Conservation (phyloP, 2,888 invertebrate genomes). For the Hymenopus coronatus region DNA sequence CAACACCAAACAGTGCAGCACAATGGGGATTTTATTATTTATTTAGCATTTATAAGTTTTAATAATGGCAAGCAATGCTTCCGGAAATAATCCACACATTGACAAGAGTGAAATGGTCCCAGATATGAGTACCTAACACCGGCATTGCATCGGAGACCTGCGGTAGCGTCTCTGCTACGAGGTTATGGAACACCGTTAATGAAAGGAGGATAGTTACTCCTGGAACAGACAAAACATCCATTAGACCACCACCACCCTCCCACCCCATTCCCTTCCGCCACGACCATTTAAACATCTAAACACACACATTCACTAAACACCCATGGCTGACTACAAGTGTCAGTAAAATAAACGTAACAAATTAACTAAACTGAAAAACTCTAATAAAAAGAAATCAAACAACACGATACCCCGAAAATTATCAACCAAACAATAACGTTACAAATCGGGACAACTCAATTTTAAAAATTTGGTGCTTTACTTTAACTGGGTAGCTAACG, state of each 20-base stretch:
- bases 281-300: constrained; percentile 4
- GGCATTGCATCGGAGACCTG: constrained; percentile 54
- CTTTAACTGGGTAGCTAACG: constrained; percentile 10
- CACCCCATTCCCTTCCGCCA: neutral
- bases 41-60: neutral
- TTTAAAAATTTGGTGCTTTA: constrained; percentile 13
- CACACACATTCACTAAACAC: constrained; percentile 15
- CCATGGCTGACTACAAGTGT: constrained; percentile 5
- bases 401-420: neutral
- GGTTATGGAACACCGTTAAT: constrained; percentile 55
- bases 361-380: neutral
- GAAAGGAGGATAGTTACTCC: constrained; percentile 58
- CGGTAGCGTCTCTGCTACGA: constrained; percentile 56
- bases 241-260: constrained; percentile 28
- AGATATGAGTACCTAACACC: constrained; percentile 47
- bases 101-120: constrained; percentile 7
- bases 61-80: constrained; percentile 9
- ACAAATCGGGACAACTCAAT: neutral
- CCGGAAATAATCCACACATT: constrained; percentile 12
- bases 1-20: constrained; percentile 19
- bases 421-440: neutral
- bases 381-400: neutral
- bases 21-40: neutral
- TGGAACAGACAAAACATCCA: constrained; percentile 42
- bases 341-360: neutral